These are phyloP conservation scores for Pardosa pseudoannulata DNA, from an alignment of 2,888 invertebrate genomes.

Conservation along the genomic window DNA sequence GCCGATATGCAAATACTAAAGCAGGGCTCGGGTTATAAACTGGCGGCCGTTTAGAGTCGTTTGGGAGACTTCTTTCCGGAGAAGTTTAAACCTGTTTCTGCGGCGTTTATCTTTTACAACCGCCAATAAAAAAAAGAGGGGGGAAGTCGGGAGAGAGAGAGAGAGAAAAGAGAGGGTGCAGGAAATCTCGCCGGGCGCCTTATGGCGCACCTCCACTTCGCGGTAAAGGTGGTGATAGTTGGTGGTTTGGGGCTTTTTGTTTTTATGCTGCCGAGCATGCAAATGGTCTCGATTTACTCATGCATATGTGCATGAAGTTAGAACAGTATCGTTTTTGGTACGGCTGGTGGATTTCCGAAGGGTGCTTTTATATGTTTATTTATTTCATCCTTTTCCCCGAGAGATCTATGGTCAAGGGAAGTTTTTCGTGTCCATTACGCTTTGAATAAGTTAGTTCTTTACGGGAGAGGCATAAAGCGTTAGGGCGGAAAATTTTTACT, in stretches of 20 bases:
- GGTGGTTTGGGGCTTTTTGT: no score
- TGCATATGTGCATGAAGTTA: slow-evolving; percentile 17
- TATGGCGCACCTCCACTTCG: not conserved
- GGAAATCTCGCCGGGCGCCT: slow-evolving; percentile 33
- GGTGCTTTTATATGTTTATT: not conserved
- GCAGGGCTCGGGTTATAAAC: slow-evolving; percentile 52
- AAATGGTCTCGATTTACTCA: not conserved
- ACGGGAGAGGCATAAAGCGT: not conserved
- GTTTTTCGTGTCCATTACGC: slow-evolving; percentile 1
- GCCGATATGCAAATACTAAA: slow-evolving; percentile 61
- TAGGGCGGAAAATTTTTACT: not conserved
- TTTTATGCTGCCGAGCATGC: not conserved
- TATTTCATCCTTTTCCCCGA: no score
- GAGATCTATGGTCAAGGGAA: not conserved
- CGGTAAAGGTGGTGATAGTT: not conserved
- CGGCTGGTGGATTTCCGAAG: not conserved
- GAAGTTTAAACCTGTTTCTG: slow-evolving; percentile 70
- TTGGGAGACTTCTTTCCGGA: slow-evolving; percentile 62
- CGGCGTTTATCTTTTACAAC: slow-evolving; percentile 64
- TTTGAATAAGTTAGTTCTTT: not conserved
- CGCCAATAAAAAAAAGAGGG: slow-evolving; percentile 52
- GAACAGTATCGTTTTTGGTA: not conserved
- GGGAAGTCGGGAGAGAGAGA: no score
- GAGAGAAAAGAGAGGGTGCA: slow-evolving; percentile 52
- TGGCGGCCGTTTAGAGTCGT: slow-evolving; percentile 62